A percentile compares a stretch with the other conserved stretches of the same genome.
Conservation (phyloP, 2,888 invertebrate species). For the Ennomos erosarius region DNA sequence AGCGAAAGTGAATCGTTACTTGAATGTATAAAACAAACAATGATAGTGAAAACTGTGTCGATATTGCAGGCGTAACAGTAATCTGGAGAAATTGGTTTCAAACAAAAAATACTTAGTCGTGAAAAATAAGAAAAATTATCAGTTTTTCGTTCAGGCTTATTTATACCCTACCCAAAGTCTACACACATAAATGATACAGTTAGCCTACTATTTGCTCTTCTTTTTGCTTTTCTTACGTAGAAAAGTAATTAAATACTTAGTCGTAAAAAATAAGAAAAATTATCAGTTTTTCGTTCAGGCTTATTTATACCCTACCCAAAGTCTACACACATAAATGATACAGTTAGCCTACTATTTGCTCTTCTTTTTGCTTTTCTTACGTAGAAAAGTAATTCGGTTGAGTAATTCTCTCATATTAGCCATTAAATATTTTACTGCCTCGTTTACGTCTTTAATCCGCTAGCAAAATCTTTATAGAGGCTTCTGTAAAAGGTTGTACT, state of each 20-base stretch:
- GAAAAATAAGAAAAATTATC: no score
- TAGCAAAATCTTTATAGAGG: constrained; percentile 12
- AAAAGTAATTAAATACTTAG: background rate
- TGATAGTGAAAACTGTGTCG: constrained; percentile 26
- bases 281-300: no score
- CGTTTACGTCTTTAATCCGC: constrained; percentile 6
- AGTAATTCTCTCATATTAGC: constrained; percentile 6
- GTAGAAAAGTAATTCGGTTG: constrained; percentile 5
- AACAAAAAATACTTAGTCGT: no score
- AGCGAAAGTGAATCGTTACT: constrained; percentile 55
- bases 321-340: no score
- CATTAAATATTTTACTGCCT: constrained; percentile 16
- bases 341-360: no score
- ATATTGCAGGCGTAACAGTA: background rate
- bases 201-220: background rate
- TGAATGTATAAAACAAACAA: constrained; percentile 46
- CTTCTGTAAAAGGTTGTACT: constrained; percentile 6
- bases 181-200: no score
- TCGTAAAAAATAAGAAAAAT: no score
- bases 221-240: background rate
- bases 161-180: no score
- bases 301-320: no score
- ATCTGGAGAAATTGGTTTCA: no score
- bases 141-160: no score
- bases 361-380: background rate